phyloP scores from a whole-genome alignment of 2,888 invertebrate species.

The Arenicola marina region DNA sequence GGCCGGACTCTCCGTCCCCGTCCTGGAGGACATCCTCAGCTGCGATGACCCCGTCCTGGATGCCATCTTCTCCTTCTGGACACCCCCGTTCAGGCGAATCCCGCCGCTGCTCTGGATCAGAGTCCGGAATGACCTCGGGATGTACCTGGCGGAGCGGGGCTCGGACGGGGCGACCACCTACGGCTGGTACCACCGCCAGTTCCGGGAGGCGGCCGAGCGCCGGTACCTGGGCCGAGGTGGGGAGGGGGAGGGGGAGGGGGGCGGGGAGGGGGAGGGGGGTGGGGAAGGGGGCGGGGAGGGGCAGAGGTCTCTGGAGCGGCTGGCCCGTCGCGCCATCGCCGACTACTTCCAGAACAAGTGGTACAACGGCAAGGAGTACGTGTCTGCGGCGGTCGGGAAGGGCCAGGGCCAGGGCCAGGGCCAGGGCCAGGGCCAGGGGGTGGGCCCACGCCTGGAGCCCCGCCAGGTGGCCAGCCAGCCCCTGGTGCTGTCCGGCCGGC shows the following conservation, averaged over 20 bases:
- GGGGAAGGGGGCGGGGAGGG: neutral
- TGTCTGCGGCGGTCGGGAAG: neutral
- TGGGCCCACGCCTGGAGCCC: constrained; percentile 12
- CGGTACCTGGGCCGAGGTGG: constrained; percentile 7
- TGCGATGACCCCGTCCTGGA: constrained; percentile 37
- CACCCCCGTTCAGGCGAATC: constrained; percentile 44
- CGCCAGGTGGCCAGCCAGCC: constrained; percentile 21
- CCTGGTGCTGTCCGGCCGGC: constrained; percentile 8
- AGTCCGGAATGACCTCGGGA: constrained; percentile 25
- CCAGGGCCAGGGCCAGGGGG: neutral
- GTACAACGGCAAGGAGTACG: constrained; percentile 32
- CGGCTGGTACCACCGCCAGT: constrained; percentile 36
- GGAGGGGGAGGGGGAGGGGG: neutral
- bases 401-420: neutral
- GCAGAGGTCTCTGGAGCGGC: neutral
- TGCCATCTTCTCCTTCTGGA: constrained; percentile 30
- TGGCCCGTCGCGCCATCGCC: constrained; percentile 38
- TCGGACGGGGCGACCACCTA: constrained; percentile 28
- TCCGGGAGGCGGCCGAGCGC: constrained; percentile 24
- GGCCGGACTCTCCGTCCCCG: constrained; percentile 30
- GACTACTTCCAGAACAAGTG: constrained; percentile 49
- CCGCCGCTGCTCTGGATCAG: constrained; percentile 34
- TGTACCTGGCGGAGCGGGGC: constrained; percentile 34
- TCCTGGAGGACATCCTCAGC: constrained; percentile 36
- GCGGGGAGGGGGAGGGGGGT: neutral